Percentiles rank a stretch among this genome's conserved stretches.
Conservation (phyloP, 1,140 invertebrate genomes). For the Tetragnatha versicolor region DNA sequence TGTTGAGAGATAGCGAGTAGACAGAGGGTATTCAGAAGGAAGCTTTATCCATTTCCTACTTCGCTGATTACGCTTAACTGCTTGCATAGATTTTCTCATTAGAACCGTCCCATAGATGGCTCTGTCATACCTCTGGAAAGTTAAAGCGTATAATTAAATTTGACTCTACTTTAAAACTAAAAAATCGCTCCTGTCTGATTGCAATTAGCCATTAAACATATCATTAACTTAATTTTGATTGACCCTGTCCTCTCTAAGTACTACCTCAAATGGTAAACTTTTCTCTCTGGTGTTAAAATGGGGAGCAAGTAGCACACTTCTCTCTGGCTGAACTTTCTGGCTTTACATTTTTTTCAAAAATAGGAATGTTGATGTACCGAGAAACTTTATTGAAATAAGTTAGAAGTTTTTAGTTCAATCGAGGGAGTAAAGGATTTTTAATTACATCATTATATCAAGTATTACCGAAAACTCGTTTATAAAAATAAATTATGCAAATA, state of each 20-base stretch:
- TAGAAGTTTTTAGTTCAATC: no score
- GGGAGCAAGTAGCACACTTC: no score
- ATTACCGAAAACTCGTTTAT: no score
- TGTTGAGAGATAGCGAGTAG: no score
- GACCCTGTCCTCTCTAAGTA: neutral
- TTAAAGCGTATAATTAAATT: neutral
- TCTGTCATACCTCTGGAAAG: neutral
- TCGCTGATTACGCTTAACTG: neutral
- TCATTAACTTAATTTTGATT: neutral
- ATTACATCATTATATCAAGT: no score
- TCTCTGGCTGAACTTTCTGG: no score
- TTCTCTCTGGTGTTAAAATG: no score
- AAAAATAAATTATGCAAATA: no score
- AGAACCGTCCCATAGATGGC: neutral
- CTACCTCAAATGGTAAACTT: neutral
- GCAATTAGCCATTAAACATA: neutral
- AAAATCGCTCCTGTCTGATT: neutral
- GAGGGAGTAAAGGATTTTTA: no score
- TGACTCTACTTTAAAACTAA: neutral
- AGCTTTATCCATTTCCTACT: neutral
- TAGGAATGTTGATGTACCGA: no score
- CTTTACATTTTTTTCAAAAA: no score
- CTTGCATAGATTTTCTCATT: neutral
- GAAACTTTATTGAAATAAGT: no score
- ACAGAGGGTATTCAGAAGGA: neutral